Conservation (phyloP, 2,113 vertebrate genomes). For the Aldabrachelys gigantea region DNA sequence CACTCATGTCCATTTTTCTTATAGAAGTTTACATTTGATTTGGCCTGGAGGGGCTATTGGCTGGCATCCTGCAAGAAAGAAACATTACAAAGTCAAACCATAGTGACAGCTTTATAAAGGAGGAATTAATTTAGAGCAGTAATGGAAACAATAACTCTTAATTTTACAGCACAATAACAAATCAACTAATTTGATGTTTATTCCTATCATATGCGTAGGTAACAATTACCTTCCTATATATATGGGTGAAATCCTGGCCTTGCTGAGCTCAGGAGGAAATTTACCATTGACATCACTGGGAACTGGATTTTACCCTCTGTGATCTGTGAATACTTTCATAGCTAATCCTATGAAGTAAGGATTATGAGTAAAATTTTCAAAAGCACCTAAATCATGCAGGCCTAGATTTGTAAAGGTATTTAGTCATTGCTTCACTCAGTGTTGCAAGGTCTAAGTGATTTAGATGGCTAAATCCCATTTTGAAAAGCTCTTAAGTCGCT, state of each 20-base stretch:
- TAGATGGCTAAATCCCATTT: neutral
- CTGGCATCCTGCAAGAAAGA: constrained; percentile 49
- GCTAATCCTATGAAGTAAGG: neutral
- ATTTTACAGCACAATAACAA: neutral
- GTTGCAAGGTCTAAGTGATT: neutral
- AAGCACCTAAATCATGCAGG: neutral
- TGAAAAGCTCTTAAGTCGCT: neutral
- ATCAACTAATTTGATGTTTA: neutral
- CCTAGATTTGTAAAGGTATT: neutral
- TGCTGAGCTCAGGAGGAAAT: neutral
- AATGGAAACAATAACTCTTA: neutral
- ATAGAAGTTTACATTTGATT: neutral
- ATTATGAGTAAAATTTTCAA: neutral
- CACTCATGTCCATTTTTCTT: neutral
- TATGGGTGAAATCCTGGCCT: neutral
- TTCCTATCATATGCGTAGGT: neutral
- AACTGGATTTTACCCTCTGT: neutral
- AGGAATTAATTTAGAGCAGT: neutral
- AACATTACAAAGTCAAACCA: neutral
- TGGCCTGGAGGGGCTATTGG: constrained; percentile 2
- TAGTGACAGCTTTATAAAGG: neutral
- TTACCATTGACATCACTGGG: neutral
- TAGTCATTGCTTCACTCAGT: neutral
- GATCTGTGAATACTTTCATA: neutral
- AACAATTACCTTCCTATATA: neutral